phyloP scores from a whole-genome alignment of 2,113 vertebrate genomes.

The Hippocampus mohnikei region DNA sequence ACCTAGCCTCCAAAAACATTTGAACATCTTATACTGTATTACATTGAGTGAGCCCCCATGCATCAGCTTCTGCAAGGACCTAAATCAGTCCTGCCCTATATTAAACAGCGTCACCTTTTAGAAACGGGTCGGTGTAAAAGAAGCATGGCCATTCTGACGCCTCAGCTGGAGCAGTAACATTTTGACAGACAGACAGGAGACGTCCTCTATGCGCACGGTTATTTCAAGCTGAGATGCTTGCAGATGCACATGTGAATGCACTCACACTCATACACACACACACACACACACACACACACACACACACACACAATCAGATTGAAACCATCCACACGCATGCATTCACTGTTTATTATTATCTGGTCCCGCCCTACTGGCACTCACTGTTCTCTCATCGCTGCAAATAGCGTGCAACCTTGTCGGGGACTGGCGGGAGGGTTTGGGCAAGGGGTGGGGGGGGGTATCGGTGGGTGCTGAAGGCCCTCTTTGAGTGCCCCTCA shows the following conservation, averaged over 20 bases:
- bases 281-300: constrained; percentile 25
- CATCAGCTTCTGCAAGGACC: constrained; percentile 47
- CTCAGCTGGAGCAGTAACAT: constrained; percentile 36
- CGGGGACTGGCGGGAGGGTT: too few relatives aligned
- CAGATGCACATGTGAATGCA: constrained; percentile 25
- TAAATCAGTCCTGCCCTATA: constrained; percentile 58
- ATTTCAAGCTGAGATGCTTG: constrained; percentile 36
- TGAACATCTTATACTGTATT: neutral
- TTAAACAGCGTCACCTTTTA: constrained; percentile 67
- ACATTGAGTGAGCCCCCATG: constrained; percentile 5
- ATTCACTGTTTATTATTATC: constrained; percentile 53
- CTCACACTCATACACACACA: constrained; percentile 20
- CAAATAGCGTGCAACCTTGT: constrained; percentile 52
- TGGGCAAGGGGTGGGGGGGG: neutral
- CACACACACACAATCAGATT: constrained; percentile 34
- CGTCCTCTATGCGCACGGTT: constrained; percentile 45
- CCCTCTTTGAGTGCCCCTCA: constrained; percentile 28
- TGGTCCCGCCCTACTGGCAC: constrained; percentile 19
- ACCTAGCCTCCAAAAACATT: too few relatives aligned
- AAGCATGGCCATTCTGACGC: constrained; percentile 59
- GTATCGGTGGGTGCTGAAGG: constrained; percentile 4
- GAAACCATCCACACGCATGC: constrained; percentile 28
- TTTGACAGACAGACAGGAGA: constrained; percentile 60
- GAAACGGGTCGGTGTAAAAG: constrained; percentile 60
- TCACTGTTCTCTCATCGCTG: constrained; percentile 49